phyloP scores from a whole-genome alignment of 2,888 invertebrate genomes.

The Lycophotia porphyrea region DNA sequence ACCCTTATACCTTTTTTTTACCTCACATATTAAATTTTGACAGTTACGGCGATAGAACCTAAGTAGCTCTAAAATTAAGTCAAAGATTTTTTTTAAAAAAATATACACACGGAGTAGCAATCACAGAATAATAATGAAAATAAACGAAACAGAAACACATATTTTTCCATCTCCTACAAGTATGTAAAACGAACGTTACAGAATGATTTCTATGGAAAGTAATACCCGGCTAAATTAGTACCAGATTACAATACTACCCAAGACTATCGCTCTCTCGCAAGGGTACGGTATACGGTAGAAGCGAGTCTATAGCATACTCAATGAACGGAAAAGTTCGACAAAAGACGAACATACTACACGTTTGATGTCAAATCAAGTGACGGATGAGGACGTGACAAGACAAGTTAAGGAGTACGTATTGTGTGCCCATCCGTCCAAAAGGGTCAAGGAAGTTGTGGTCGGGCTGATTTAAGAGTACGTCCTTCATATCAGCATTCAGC shows the following conservation, averaged over 20 bases:
- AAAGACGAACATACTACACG: slow-evolving; percentile 26
- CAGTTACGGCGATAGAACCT: background rate
- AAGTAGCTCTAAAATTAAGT: slow-evolving; percentile 1
- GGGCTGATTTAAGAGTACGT: slow-evolving; percentile 9
- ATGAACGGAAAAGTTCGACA: slow-evolving; percentile 3
- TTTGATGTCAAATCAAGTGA: slow-evolving; percentile 29
- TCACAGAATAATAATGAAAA: slow-evolving; percentile 1
- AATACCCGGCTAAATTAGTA: background rate
- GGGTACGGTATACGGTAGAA: background rate
- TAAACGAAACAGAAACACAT: background rate
- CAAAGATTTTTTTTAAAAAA: background rate
- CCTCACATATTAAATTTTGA: slow-evolving; percentile 15
- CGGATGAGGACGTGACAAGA: slow-evolving; percentile 1
- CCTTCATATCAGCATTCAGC: slow-evolving; percentile 5
- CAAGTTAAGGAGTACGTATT: slow-evolving; percentile 10
- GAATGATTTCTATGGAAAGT: background rate
- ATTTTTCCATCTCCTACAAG: background rate
- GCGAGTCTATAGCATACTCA: background rate
- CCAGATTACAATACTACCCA: background rate
- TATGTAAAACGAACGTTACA: background rate
- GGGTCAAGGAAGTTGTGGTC: background rate
- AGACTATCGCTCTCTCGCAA: background rate
- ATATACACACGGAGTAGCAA: background rate
- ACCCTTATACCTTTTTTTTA: slow-evolving; percentile 31
- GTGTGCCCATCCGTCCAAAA: slow-evolving; percentile 3